Evolutionary conservation across 1,140 invertebrate species (phyloP), one percentile per base, ranked within the genome.

Genomic region (Conopomorpha cramerella): DNA sequence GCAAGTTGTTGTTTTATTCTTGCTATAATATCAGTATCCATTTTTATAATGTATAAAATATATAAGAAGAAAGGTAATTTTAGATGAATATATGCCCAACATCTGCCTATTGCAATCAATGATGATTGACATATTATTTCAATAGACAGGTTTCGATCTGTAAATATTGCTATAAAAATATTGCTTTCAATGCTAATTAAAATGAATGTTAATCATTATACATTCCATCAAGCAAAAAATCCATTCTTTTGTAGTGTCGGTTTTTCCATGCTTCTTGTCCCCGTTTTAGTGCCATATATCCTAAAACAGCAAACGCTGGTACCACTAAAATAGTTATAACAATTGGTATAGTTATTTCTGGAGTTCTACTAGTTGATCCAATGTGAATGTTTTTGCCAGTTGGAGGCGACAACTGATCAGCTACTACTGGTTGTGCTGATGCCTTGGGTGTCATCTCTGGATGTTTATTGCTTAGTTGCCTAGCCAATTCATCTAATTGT

Each of bases 211-310:
- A 88, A 49, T 87, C 86, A 76, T 90, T 87, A 50, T 90, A 90
- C 84, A 90, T 89, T 44, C 87, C 88, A 66, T 90, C 87, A 43
- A 90, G 84, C 6, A 90, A 74, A 60, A 87, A 89, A 71, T 90
- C 87, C 88, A 90, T 89, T 52, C 87, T 77, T 43, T 85, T 80
- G 50, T 90, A 90, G 62, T 90, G 87, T 49, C 87, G 78, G 43
- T 88, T 86, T 44, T 86, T 82, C 87, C 87, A 89, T 55, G 86
- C 87, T 55, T 90, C 87, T 58, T 80, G 77, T 4, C 86, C 82
- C 46, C 81, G 67, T 59, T 82, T 85, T 36, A 87, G 81, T 11
- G 85, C 68, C 59, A 86, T 61, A 37, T 83, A 84, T 25, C 81
- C 68, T 28, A 83, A 48, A 44, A 84, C 68, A 41, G 79, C 78